Evolutionary conservation across 2,888 invertebrate genomes (phyloP).

Genomic region (Xestia rhomboidea): DNA sequence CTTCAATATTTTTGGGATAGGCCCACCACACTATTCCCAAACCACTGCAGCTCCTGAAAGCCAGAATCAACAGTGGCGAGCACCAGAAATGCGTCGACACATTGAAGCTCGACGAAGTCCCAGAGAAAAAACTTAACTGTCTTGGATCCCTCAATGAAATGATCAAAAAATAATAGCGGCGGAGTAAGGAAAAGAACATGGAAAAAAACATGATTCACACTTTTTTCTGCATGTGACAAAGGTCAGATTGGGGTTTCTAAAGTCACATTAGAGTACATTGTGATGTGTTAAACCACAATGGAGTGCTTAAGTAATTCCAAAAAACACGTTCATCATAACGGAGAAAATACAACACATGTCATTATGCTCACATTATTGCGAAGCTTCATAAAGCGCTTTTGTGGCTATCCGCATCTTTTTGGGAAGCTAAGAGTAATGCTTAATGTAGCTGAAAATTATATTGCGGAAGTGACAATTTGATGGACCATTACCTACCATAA

Average conservation of each 20-base stretch:
- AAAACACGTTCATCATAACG: background rate
- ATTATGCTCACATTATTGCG: conserved; percentile 32
- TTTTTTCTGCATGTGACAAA: background rate
- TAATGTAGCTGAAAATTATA: conserved; percentile 54
- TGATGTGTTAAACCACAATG: background rate
- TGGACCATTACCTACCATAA: conserved; percentile 42
- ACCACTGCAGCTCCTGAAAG: background rate
- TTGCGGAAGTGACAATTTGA: conserved; percentile 47
- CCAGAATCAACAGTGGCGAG: background rate
- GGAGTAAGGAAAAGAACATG: background rate
- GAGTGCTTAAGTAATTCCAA: background rate
- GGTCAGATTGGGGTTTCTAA: background rate
- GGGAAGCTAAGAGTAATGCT: conserved; percentile 25
- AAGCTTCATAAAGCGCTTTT: conserved; percentile 27
- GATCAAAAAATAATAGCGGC: background rate
- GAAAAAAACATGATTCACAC: background rate
- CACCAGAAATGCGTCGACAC: background rate
- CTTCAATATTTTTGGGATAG: background rate
- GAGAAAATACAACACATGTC: conserved; percentile 10
- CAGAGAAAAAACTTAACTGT: background rate
- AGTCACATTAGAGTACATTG: background rate
- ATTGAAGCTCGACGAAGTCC: background rate
- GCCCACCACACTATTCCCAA: background rate
- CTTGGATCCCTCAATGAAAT: background rate
- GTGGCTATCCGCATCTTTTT: conserved; percentile 18